Evolutionary conservation across 2,113 vertebrate species (phyloP), one percentile per base, ranked within the genome.

Genomic region (Melospiza georgiana): DNA sequence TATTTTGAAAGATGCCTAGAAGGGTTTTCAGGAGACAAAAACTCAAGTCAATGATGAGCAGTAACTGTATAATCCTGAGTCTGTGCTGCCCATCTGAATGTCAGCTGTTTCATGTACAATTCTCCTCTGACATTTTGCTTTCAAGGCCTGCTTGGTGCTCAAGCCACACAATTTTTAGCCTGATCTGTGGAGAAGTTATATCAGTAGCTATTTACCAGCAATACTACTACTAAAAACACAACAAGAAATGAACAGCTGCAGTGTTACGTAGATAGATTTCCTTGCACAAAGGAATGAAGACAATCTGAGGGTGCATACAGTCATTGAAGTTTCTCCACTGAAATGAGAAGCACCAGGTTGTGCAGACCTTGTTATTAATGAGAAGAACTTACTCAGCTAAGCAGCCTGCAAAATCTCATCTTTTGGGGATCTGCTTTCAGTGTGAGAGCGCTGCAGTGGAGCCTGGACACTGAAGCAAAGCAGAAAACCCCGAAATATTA

Each of bases 341-440:
- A 66, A 78, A 79, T 33, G 37, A 86, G 67, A 92, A 77, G 37
- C 17, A 52, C 67, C 79, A 87, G 49, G 52, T 76, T 84, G 54
- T 54, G 20, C 66, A 84, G 43, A 81, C 16, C 69, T 91, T 51
- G 67, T 41, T 89, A 81, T 66, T 76, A 89, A 75, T n/a, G 37
- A 95, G 43, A 61, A 39, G 20, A 90, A 90, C 66, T 95, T 89
- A 76, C 58, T 94, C 43, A 62, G 71, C 54, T 83, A 73, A 87
- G 69, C 54, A 94, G 84, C 78, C 84, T 67, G 74, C 63, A 91
- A 93, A 83, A 94, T 71, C 8, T 51, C 9, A 5, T 55, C 71
- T 84, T 85, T 30, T 35, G 67, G 37, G 44, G 65, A 80, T 67
- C 51, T 75, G 10, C 55, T 92, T 92, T 78, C 63, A 59, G 62